Percentiles rank a stretch among this genome's conserved stretches.
phyloP scores from a whole-genome alignment of 2,888 invertebrate genomes.

The Drosophila sordidula region DNA sequence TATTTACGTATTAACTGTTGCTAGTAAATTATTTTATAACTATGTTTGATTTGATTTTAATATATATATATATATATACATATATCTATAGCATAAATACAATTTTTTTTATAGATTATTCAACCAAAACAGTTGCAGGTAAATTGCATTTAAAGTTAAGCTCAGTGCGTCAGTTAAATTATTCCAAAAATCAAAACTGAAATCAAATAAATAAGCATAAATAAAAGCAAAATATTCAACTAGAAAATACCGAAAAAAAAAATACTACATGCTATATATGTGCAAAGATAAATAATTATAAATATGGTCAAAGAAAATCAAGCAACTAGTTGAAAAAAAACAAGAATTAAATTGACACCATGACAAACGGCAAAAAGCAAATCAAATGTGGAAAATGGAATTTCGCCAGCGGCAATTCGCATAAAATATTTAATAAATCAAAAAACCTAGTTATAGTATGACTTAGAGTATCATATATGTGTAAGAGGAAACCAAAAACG shows the following conservation, averaged over 20 bases:
- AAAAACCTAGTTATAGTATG: conserved; percentile 16
- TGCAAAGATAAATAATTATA: conserved; percentile 53
- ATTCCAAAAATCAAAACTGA: conserved; percentile 59
- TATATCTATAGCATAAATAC: conserved; percentile 27
- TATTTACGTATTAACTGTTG: conserved; percentile 71
- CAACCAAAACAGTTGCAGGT: conserved; percentile 57
- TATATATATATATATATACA: conserved; percentile 20
- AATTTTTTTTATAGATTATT: conserved; percentile 9
- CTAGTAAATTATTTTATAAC: conserved; percentile 45
- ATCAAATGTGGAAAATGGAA: conserved; percentile 3
- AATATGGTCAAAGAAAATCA: conserved; percentile 7
- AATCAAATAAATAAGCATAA: conserved; percentile 64
- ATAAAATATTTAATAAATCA: conserved; percentile 30
- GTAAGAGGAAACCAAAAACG: conserved; percentile 5
- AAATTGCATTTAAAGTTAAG: conserved; percentile 65
- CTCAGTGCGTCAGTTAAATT: conserved; percentile 41
- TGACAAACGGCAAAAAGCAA: not conserved
- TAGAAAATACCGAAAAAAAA: conserved; percentile 13
- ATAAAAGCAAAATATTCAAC: conserved; percentile 33
- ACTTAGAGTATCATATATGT: conserved; percentile 19
- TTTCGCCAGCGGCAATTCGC: conserved; percentile 3
- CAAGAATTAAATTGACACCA: conserved; percentile 24
- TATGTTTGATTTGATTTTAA: conserved; percentile 15
- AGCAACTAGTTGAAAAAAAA: conserved; percentile 17
- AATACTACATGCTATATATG: conserved; percentile 28